These are phyloP conservation scores for Eidolon dupreanum DNA, from an alignment of 2,797 vertebrate genomes.

Conservation along the genomic window DNA sequence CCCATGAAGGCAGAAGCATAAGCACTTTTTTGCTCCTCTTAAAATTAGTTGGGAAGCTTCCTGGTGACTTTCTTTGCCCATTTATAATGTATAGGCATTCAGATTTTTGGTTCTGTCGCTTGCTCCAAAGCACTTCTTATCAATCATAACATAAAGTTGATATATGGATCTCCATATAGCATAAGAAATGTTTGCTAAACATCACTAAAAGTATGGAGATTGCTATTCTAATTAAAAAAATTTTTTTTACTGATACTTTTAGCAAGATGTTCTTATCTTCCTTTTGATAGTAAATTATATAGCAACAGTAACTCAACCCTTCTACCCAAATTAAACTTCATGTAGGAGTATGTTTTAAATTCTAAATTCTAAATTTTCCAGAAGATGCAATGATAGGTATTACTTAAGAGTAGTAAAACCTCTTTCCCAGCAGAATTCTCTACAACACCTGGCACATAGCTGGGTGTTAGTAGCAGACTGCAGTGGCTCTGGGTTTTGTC, in stretches of 20 bases:
- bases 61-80: not conserved
- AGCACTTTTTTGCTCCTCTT: not conserved
- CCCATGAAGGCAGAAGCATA: not conserved
- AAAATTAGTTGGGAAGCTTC: not conserved
- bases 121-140: slow-evolving; percentile 19
- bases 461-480: not conserved
- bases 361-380: not conserved
- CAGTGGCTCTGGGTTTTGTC: not conserved
- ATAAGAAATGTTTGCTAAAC: slow-evolving; percentile 29
- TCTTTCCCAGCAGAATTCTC: not conserved
- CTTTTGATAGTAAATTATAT: slow-evolving; percentile 28
- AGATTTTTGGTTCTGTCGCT: not conserved
- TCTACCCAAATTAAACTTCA: not conserved
- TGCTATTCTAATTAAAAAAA: not conserved
- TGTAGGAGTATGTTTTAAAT: not conserved
- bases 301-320: not conserved
- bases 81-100: not conserved
- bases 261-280: not conserved
- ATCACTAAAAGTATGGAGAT: not conserved
- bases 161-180: not conserved
- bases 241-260: not conserved
- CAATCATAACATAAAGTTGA: not conserved
- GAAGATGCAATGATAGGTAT: not conserved
- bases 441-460: not conserved
- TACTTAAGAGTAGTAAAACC: not conserved